Percentiles rank a stretch among this genome's conserved stretches.
phyloP scores from a whole-genome alignment of 1,140 invertebrate species.

The Megalopta genalis region DNA sequence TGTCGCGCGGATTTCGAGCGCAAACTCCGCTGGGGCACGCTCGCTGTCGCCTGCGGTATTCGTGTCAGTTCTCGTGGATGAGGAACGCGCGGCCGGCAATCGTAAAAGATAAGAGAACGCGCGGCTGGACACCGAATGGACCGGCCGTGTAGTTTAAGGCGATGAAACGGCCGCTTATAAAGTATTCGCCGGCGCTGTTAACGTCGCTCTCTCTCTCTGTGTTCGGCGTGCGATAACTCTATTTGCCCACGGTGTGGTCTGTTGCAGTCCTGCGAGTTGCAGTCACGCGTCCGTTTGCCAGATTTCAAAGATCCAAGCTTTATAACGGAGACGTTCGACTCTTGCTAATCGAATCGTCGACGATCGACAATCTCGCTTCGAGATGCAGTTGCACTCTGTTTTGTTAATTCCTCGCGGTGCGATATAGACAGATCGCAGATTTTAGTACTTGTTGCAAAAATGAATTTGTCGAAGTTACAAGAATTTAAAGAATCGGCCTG shows the following conservation, averaged over 20 bases:
- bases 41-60: slow-evolving; percentile 34
- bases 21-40: slow-evolving; percentile 17
- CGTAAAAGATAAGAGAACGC: slow-evolving; percentile 49
- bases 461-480: too few species aligned
- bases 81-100: slow-evolving; percentile 31
- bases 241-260: slow-evolving; percentile 25
- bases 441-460: too few species aligned
- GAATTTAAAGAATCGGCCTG: too few species aligned
- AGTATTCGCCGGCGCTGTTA: slow-evolving; percentile 42
- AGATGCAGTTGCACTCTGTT: too few species aligned
- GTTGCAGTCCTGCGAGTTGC: neutral
- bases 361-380: too few species aligned
- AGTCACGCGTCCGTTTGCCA: too few species aligned
- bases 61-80: slow-evolving; percentile 43
- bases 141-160: slow-evolving; percentile 23
- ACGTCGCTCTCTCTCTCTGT: slow-evolving; percentile 28
- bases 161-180: slow-evolving; percentile 42
- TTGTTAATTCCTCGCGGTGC: too few species aligned
- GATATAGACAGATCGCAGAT: too few species aligned
- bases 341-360: too few species aligned
- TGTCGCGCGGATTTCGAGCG: slow-evolving; percentile 18
- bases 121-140: slow-evolving; percentile 19
- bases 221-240: slow-evolving; percentile 37
- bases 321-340: too few species aligned
- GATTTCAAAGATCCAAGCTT: too few species aligned